Conservation (phyloP, 1,140 invertebrate genomes). For the Caenorhabditis latens region DNA sequence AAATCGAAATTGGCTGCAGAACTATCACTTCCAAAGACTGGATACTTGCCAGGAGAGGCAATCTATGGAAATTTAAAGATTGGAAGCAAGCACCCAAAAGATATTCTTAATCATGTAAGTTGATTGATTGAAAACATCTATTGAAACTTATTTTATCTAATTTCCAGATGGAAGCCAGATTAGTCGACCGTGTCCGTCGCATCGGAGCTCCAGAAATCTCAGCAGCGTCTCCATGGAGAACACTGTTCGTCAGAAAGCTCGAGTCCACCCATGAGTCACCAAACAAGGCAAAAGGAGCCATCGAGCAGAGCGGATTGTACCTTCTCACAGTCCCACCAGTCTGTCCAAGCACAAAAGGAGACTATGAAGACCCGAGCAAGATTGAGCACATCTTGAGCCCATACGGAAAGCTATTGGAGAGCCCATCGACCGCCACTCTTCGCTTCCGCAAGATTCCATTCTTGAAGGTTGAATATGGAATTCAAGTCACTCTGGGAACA, state of each 20-base stretch:
- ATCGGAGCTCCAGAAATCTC: slow-evolving; percentile 59
- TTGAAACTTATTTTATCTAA: neutral
- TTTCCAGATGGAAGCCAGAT: slow-evolving; percentile 62
- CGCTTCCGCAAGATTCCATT: slow-evolving; percentile 66
- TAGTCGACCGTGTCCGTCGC: slow-evolving; percentile 60
- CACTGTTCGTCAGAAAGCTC: slow-evolving; percentile 53
- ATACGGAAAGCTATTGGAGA: slow-evolving; percentile 60
- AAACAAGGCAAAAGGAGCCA: slow-evolving; percentile 33
- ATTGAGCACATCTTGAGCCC: slow-evolving; percentile 54
- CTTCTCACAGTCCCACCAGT: slow-evolving; percentile 63
- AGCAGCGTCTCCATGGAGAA: slow-evolving; percentile 55
- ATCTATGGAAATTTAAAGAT: slow-evolving; percentile 64
- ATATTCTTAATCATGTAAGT: slow-evolving; percentile 62
- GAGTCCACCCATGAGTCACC: slow-evolving; percentile 35
- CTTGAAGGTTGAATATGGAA: slow-evolving; percentile 63
- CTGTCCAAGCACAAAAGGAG: slow-evolving; percentile 60
- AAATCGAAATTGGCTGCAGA: slow-evolving; percentile 65
- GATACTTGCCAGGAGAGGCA: slow-evolving; percentile 63
- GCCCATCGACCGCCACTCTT: slow-evolving; percentile 65
- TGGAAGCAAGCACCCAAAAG: slow-evolving; percentile 64
- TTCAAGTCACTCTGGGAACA: slow-evolving; percentile 63
- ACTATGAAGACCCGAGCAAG: neutral
- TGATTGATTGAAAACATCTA: too few relatives aligned
- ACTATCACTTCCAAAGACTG: slow-evolving; percentile 63
- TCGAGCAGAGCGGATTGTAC: slow-evolving; percentile 57